Base-by-base conservation (phyloP, 1,140 invertebrate species). In the Atta texana region DNA sequence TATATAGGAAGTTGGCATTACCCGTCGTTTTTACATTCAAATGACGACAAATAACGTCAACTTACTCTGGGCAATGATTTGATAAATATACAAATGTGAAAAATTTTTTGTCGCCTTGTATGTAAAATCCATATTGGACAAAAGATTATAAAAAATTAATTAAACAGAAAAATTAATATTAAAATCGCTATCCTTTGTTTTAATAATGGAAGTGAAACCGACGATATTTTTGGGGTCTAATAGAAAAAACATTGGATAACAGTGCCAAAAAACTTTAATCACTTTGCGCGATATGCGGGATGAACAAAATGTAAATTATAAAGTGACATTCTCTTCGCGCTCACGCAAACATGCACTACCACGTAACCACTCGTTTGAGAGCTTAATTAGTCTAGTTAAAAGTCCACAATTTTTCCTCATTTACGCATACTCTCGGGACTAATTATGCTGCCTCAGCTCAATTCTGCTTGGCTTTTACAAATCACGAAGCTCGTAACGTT, bases 381-480 rank as follows among this genome's bases (percentile, higher is more conserved):
- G 68, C 82, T 72, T 89, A 89, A 88, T 89, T 89, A 89, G 64
- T 28, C 31, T 34, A 39, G 55, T 74, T 74, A 57, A 59, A 57
- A 86, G 55, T 77, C 28, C 55, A 57, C 81, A 28, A 51, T 72
- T 78, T 75, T 86, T 71, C 44, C 12, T 18, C 34, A n/a, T 69
- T 21, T 80, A 49, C 34, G 28, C 49, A 55, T 21, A 69, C 77
- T 80, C 59, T 57, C 57, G 71, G 57, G 64, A 75, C 31, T 63
- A 71, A 88, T 88, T 68, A 74, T 55, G 59, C 75, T 5, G 18
- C 49, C 34, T 68, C 24, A 24, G 16, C 63, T 72, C 77, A 85
- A 87, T 77, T 80, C 85, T 28, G 63, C 31, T 12, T 64, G 51
- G 57, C 14, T 69, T 24, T 39, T 34, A 51, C 14, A 53, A 55